These are phyloP conservation scores for Holotrichia oblita DNA, from an alignment of 1,140 invertebrate species.

Conservation along the genomic window DNA sequence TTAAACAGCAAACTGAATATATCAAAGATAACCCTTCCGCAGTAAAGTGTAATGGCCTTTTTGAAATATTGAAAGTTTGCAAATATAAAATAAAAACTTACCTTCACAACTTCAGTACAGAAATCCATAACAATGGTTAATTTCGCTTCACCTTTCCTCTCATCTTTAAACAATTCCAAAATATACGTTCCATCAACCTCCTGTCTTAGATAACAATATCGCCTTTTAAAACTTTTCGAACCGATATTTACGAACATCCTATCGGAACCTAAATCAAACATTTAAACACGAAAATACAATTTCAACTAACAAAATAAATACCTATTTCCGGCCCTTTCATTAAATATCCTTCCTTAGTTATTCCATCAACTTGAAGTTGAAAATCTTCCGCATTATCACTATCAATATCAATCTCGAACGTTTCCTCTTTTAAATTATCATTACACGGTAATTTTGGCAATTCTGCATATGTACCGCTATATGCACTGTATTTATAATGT, in stretches of 20 bases:
- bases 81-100: no score
- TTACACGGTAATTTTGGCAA: constrained; percentile 75
- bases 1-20: no score
- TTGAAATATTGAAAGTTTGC: constrained; percentile 45
- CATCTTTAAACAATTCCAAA: constrained; percentile 92
- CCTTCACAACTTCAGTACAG: constrained; percentile 86
- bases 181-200: constrained; percentile 92
- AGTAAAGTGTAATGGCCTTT: no score
- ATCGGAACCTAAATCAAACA: constrained; percentile 66
- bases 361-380: constrained; percentile 72
- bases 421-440: constrained; percentile 79
- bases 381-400: constrained; percentile 80
- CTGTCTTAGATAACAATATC: constrained; percentile 88
- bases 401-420: constrained; percentile 89
- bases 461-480: constrained; percentile 85
- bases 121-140: constrained; percentile 93
- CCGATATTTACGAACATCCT: constrained; percentile 87
- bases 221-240: constrained; percentile 89
- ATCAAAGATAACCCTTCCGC: no score
- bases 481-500: constrained; percentile 87
- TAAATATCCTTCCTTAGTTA: constrained; percentile 89
- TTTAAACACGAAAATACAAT: constrained; percentile 47
- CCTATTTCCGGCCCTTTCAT: constrained; percentile 89
- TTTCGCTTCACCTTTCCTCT: constrained; percentile 89
- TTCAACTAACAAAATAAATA: constrained; percentile 4